phyloP scores from a whole-genome alignment of 2,113 vertebrate genomes.

The Ammodramus savannarum region DNA sequence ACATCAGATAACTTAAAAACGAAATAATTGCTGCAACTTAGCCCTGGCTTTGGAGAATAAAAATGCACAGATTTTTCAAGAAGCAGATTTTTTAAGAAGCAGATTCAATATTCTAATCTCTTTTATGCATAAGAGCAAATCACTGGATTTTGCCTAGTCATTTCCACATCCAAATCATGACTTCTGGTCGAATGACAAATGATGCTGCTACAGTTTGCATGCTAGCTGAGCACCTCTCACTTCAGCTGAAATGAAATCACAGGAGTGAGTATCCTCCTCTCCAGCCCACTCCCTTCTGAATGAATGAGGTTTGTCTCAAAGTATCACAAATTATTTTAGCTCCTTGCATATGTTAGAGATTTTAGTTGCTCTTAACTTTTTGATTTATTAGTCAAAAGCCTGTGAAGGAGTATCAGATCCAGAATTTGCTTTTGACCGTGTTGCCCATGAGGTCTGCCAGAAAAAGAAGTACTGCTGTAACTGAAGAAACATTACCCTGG shows the following conservation, averaged over 20 bases:
- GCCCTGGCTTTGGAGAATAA: not conserved
- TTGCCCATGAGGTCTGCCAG: not conserved
- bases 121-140: not conserved
- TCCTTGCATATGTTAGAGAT: not conserved
- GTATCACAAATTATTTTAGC: not conserved
- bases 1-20: not conserved
- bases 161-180: not conserved
- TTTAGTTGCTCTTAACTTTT: not conserved
- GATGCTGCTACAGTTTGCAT: not conserved
- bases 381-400: not conserved
- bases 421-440: not conserved
- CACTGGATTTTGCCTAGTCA: not conserved
- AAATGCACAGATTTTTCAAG: not conserved
- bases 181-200: not conserved
- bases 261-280: not conserved
- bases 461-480: not conserved
- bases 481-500: not conserved
- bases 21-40: not conserved
- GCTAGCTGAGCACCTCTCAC: not conserved
- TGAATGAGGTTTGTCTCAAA: not conserved
- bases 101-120: not conserved
- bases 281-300: not conserved
- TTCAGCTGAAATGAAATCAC: not conserved
- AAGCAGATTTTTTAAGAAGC: not conserved
- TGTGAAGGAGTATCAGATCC: not conserved